Percentiles rank a stretch among this genome's conserved stretches.
Evolutionary conservation across 1,140 invertebrate species (phyloP).

Genomic region (Orussus abietinus): DNA sequence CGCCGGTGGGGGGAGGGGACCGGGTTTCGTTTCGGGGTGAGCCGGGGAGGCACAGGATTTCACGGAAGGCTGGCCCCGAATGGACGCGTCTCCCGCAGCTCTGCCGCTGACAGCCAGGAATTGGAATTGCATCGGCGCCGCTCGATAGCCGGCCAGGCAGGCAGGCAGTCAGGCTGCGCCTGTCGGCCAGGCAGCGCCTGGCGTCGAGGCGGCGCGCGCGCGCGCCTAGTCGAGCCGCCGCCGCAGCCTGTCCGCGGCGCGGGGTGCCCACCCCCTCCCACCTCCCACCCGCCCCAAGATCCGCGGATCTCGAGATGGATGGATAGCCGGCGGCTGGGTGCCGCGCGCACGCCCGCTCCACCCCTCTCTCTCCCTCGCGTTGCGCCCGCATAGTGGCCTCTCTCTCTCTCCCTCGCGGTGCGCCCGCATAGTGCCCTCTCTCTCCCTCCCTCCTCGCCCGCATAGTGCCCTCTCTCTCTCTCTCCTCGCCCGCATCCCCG

Average conservation of each 20-base stretch:
- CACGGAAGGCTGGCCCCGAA: slow-evolving; percentile 51
- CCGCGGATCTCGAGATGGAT: too few relatives aligned
- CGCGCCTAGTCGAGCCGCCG: too few relatives aligned
- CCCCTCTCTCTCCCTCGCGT: slow-evolving; percentile 4
- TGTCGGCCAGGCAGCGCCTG: slow-evolving; percentile 23
- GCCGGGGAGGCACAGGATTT: slow-evolving; percentile 47
- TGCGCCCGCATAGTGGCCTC: too few relatives aligned
- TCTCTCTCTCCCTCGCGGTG: too few relatives aligned
- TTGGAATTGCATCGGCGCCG: slow-evolving; percentile 56
- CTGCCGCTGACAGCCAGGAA: slow-evolving; percentile 56
- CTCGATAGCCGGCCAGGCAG: slow-evolving; percentile 49
- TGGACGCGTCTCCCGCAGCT: slow-evolving; percentile 54
- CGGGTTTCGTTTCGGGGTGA: slow-evolving; percentile 41
- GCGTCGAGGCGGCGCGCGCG: too few relatives aligned
- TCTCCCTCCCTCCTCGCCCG: slow-evolving; percentile 2
- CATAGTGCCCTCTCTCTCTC: slow-evolving; percentile 8
- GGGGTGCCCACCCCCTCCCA: too few relatives aligned
- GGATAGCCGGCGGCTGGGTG: too few relatives aligned
- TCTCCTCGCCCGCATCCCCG: slow-evolving; percentile 8
- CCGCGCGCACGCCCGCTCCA: too few relatives aligned
- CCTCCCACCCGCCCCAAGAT: too few relatives aligned
- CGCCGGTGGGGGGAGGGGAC: slow-evolving; percentile 16
- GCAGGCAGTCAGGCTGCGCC: slow-evolving; percentile 36
- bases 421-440: too few relatives aligned
- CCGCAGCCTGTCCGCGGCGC: too few relatives aligned